Evolutionary conservation across 2,888 invertebrate genomes (phyloP).

Genomic region (Hirtodrosophila histrioides): DNA sequence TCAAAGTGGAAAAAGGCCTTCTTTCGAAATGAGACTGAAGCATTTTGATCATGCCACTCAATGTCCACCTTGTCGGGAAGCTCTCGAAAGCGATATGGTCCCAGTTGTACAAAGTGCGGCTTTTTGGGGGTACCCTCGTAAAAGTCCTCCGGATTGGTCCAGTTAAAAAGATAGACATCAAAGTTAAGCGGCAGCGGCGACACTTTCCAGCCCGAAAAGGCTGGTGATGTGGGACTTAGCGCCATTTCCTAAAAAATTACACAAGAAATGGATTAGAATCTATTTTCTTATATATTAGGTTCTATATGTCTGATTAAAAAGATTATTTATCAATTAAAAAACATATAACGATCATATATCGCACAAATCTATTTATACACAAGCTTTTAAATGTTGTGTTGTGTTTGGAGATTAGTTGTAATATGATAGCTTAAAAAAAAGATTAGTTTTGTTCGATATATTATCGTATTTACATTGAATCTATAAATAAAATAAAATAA

Average conservation of each 20-base stretch:
- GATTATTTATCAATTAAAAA: too few relatives aligned
- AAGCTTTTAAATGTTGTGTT: too few relatives aligned
- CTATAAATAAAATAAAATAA: too few relatives aligned
- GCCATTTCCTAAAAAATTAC: slow-evolving; percentile 86
- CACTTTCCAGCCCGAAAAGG: slow-evolving; percentile 89
- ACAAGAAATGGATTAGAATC: too few relatives aligned
- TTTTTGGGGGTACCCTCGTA: slow-evolving; percentile 86
- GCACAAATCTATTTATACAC: too few relatives aligned
- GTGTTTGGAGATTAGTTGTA: too few relatives aligned
- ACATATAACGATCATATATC: too few relatives aligned
- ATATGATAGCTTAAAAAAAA: too few relatives aligned
- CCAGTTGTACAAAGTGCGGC: slow-evolving; percentile 86
- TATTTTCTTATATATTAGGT: too few relatives aligned
- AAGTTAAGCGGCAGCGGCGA: slow-evolving; percentile 88
- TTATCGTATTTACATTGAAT: too few relatives aligned
- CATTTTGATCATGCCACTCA: slow-evolving; percentile 88
- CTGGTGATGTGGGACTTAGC: slow-evolving; percentile 86
- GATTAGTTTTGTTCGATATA: too few relatives aligned
- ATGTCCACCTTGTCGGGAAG: slow-evolving; percentile 89
- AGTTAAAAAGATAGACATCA: slow-evolving; percentile 90
- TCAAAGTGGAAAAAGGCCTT: slow-evolving; percentile 90
- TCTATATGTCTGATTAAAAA: too few relatives aligned
- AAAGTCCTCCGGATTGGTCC: slow-evolving; percentile 90
- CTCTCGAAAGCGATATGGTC: slow-evolving; percentile 89
- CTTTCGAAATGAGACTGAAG: slow-evolving; percentile 90